These are phyloP conservation scores for Scaptomyza parva DNA, from an alignment of 2,888 invertebrate species.

Conservation along the genomic window DNA sequence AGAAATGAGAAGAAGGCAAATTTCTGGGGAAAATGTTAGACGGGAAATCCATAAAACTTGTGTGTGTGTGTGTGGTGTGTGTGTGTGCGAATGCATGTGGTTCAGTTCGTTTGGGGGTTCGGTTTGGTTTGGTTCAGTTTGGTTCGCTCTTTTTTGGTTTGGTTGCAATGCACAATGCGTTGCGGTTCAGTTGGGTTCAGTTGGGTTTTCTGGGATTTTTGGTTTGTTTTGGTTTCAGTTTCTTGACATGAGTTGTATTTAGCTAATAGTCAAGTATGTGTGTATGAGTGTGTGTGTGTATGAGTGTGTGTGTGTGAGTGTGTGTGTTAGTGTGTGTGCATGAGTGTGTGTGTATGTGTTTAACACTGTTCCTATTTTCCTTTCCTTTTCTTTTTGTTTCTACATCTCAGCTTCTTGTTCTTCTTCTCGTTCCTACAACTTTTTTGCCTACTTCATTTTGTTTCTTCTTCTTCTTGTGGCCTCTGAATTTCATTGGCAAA, in stretches of 20 bases:
- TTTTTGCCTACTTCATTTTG: neutral
- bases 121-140: constrained; percentile 18
- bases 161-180: no score
- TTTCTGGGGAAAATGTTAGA: neutral
- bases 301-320: neutral
- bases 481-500: constrained; percentile 22
- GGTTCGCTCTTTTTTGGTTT: no score
- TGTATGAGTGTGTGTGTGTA: constrained; percentile 1
- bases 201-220: no score
- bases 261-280: constrained; percentile 15
- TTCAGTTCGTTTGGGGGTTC: constrained; percentile 15
- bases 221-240: constrained; percentile 36
- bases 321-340: neutral
- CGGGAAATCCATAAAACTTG: constrained; percentile 5
- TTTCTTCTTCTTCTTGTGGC: constrained; percentile 7
- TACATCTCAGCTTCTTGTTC: neutral
- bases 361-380: neutral
- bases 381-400: constrained; percentile 8
- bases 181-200: constrained; percentile 28
- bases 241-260: constrained; percentile 33
- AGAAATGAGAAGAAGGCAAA: constrained; percentile 3
- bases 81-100: constrained; percentile 38
- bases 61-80: no score
- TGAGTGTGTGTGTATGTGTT: constrained; percentile 2
- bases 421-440: neutral